phyloP scores from a whole-genome alignment of 2,888 invertebrate species.

The Catocala nupta region DNA sequence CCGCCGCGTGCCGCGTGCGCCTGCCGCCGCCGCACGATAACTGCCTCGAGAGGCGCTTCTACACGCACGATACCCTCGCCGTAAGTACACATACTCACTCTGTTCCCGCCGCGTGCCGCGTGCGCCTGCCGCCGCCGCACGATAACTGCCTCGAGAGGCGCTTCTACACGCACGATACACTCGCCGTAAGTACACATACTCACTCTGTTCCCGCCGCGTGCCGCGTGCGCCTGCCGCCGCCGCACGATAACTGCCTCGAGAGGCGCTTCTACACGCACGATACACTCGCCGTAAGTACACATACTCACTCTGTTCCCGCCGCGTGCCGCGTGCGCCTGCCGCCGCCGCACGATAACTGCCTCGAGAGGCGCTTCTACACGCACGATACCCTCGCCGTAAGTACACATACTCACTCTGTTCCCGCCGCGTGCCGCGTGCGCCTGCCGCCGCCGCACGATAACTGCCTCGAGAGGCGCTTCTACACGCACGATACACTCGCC shows the following conservation, averaged over 20 bases:
- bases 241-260: constrained; percentile 92
- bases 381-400: constrained; percentile 71
- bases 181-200: constrained; percentile 59
- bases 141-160: constrained; percentile 92
- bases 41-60: constrained; percentile 93
- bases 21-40: constrained; percentile 94
- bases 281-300: constrained; percentile 65
- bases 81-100: constrained; percentile 48
- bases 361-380: constrained; percentile 92
- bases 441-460: constrained; percentile 94
- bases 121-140: constrained; percentile 94
- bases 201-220: constrained; percentile 85
- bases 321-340: constrained; percentile 87
- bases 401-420: neutral
- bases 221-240: constrained; percentile 94
- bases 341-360: constrained; percentile 91
- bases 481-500: constrained; percentile 70
- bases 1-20: constrained; percentile 60
- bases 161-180: constrained; percentile 86
- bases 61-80: constrained; percentile 70
- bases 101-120: constrained; percentile 89
- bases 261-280: constrained; percentile 89
- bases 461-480: constrained; percentile 93
- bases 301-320: too few relatives aligned
- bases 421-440: constrained; percentile 92